Evolutionary conservation across 2,797 vertebrate species (phyloP).

Genomic region (Muscicapa comitata): DNA sequence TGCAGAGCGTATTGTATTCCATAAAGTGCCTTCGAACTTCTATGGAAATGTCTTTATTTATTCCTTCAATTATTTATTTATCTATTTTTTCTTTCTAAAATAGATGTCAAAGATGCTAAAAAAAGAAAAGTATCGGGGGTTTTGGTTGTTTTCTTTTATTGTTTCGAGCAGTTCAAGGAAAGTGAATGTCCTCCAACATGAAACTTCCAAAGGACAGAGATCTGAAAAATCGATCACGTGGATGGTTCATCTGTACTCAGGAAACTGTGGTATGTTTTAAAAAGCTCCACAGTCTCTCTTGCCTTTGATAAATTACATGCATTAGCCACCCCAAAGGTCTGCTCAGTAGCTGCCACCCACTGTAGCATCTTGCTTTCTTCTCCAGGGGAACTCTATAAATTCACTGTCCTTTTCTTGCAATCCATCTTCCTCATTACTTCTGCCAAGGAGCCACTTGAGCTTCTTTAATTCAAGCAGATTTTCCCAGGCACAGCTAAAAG

Average conservation of each 20-base stretch:
- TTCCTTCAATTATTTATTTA: too few species aligned
- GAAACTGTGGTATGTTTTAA: neutral
- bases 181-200: neutral
- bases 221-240: neutral
- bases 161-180: neutral
- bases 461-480: neutral
- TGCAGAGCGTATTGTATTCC: neutral
- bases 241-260: neutral
- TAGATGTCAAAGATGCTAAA: neutral
- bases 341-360: neutral
- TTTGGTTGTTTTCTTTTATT: too few species aligned
- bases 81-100: neutral
- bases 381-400: neutral
- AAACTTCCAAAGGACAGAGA: neutral
- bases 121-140: neutral
- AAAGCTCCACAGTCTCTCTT: neutral
- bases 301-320: neutral
- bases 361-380: neutral
- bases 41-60: neutral
- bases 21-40: neutral
- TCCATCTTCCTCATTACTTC: neutral
- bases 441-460: neutral
- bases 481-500: constrained; percentile 32
- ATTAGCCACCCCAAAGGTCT: neutral
- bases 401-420: neutral